Evolutionary conservation across 2,113 vertebrate species (phyloP).

Genomic region (Uria aalge): DNA sequence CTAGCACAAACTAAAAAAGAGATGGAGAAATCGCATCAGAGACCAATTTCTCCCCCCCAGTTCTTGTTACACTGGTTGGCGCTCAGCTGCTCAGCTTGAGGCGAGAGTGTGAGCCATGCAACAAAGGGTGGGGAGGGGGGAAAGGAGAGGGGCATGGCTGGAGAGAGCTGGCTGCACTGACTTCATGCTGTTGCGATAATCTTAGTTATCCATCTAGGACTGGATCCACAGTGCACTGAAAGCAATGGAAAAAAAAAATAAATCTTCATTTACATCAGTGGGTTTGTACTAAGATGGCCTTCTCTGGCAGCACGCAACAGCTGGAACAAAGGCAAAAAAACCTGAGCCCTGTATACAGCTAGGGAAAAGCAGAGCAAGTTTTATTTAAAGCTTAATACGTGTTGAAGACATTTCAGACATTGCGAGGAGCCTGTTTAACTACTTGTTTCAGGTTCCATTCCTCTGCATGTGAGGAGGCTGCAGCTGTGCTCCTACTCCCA

Average conservation of each 20-base stretch:
- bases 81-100: neutral
- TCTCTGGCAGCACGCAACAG: neutral
- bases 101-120: neutral
- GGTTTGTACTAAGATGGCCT: neutral
- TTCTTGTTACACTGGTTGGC: neutral
- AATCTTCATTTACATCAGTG: neutral
- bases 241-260: neutral
- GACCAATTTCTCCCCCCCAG: neutral
- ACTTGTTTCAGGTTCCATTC: neutral
- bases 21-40: neutral
- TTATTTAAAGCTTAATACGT: neutral
- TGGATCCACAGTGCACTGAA: slow-evolving; percentile 16
- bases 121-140: neutral
- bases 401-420: neutral
- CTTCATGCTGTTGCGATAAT: neutral
- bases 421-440: neutral
- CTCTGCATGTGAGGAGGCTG: neutral
- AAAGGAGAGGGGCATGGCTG: neutral
- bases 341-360: neutral
- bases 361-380: neutral
- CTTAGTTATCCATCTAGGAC: neutral
- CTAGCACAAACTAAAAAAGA: neutral
- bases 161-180: neutral
- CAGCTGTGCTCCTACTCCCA: neutral
- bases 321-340: slow-evolving; percentile 1